Conservation (phyloP, 2,797 vertebrate genomes). For the Margarornis squamiger region DNA sequence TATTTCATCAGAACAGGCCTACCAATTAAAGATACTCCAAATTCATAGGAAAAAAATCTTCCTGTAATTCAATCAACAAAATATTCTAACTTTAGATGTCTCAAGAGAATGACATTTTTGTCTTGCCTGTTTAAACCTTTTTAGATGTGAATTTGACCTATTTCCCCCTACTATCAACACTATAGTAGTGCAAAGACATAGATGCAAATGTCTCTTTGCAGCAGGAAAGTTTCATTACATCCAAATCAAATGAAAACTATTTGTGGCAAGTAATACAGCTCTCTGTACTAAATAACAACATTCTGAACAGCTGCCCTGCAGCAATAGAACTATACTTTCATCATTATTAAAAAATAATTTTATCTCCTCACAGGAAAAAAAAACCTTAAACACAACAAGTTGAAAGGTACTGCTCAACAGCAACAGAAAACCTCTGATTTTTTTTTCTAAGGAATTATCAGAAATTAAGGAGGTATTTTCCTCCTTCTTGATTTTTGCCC, state of each 20-base stretch:
- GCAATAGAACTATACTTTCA: background rate
- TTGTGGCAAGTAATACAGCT: background rate
- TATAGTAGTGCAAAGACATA: background rate
- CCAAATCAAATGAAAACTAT: background rate
- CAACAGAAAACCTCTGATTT: background rate
- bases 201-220: background rate
- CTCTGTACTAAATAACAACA: background rate
- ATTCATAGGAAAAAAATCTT: background rate
- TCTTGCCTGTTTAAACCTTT: background rate
- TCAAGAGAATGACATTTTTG: background rate
- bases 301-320: constrained; percentile 5
- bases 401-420: background rate
- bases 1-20: background rate
- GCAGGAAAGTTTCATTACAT: background rate
- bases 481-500: background rate
- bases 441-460: background rate
- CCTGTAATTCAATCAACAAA: background rate
- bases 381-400: background rate
- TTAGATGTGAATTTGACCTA: background rate
- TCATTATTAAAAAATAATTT: constrained; percentile 37
- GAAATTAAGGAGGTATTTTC: background rate
- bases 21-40: background rate
- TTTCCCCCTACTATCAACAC: background rate
- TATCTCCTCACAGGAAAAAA: background rate
- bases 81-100: background rate